These are phyloP conservation scores for Jordanella pulchra DNA, from an alignment of 2,797 vertebrate genomes.

Conservation along the genomic window DNA sequence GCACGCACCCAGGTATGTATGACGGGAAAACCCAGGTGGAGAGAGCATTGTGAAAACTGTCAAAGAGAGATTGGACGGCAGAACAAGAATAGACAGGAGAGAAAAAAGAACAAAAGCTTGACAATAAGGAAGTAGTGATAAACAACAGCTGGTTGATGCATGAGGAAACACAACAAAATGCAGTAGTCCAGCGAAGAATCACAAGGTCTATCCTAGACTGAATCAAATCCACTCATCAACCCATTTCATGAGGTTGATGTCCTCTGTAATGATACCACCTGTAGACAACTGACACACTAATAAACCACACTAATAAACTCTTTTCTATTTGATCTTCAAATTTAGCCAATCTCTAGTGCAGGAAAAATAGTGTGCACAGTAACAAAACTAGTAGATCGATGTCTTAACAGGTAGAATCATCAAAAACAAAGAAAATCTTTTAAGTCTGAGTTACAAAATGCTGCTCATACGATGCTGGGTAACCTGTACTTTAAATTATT, in stretches of 20 bases:
- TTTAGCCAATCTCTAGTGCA: not conserved
- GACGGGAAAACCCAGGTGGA: slow-evolving; percentile 35
- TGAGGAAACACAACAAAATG: slow-evolving; percentile 46
- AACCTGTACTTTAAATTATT: not conserved
- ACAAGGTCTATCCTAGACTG: slow-evolving; percentile 36
- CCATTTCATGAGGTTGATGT: slow-evolving; percentile 52
- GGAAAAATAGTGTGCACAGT: not conserved
- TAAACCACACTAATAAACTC: too few relatives aligned
- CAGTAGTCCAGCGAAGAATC: slow-evolving; percentile 40
- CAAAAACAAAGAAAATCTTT: not conserved
- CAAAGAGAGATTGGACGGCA: slow-evolving; percentile 37
- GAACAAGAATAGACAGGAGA: slow-evolving; percentile 7
- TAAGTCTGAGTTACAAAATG: not conserved
- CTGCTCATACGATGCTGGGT: not conserved
- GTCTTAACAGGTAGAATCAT: not conserved
- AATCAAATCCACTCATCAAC: slow-evolving; percentile 63
- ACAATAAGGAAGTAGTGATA: slow-evolving; percentile 32
- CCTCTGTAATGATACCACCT: slow-evolving; percentile 33
- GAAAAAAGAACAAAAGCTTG: slow-evolving; percentile 36
- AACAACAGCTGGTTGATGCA: slow-evolving; percentile 55
- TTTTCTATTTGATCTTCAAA: not conserved
- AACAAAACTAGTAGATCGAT: not conserved
- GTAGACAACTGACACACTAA: slow-evolving; percentile 24
- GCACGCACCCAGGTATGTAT: slow-evolving; percentile 48
- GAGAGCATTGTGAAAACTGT: slow-evolving; percentile 36